Percentiles rank a stretch among this genome's conserved stretches.
Evolutionary conservation across 1,140 invertebrate species (phyloP).

Genomic region (Trichonephila clavata): DNA sequence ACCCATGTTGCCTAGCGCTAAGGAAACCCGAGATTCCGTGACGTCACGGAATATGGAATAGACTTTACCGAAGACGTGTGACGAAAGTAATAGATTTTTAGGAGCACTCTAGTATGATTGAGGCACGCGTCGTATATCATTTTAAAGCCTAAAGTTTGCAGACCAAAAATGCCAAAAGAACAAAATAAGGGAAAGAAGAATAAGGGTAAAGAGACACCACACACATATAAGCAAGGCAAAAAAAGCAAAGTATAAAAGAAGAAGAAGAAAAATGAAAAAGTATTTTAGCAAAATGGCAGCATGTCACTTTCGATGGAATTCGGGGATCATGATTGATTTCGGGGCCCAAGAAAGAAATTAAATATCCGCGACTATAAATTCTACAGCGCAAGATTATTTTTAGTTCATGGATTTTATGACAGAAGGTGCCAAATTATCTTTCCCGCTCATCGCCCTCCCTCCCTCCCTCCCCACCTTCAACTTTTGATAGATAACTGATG

Average conservation of each 20-base stretch:
- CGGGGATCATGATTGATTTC: slow-evolving; percentile 61
- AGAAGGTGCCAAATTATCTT: slow-evolving; percentile 59
- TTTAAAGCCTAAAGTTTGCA: slow-evolving; percentile 62
- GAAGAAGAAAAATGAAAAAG: slow-evolving; percentile 33
- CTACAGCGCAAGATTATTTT: slow-evolving; percentile 58
- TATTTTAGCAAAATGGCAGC: slow-evolving; percentile 69
- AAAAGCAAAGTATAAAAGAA: slow-evolving; percentile 5
- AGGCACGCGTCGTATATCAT: slow-evolving; percentile 64
- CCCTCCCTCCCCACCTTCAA: background rate
- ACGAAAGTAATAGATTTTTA: slow-evolving; percentile 72
- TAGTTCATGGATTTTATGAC: slow-evolving; percentile 54
- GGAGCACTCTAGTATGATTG: slow-evolving; percentile 68
- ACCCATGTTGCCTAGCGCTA: background rate
- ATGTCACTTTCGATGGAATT: slow-evolving; percentile 62
- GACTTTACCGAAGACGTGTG: slow-evolving; percentile 55
- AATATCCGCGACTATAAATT: slow-evolving; percentile 69
- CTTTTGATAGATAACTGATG: slow-evolving; percentile 46
- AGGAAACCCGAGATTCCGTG: slow-evolving; percentile 42
- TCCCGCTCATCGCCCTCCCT: slow-evolving; percentile 27
- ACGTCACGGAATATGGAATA: slow-evolving; percentile 54
- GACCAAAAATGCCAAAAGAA: slow-evolving; percentile 15
- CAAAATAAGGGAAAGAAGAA: background rate
- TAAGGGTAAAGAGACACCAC: slow-evolving; percentile 50
- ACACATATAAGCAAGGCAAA: background rate
- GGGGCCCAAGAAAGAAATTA: slow-evolving; percentile 67